phyloP scores from a whole-genome alignment of 2,888 invertebrate genomes.

The Pollenia labialis region DNA sequence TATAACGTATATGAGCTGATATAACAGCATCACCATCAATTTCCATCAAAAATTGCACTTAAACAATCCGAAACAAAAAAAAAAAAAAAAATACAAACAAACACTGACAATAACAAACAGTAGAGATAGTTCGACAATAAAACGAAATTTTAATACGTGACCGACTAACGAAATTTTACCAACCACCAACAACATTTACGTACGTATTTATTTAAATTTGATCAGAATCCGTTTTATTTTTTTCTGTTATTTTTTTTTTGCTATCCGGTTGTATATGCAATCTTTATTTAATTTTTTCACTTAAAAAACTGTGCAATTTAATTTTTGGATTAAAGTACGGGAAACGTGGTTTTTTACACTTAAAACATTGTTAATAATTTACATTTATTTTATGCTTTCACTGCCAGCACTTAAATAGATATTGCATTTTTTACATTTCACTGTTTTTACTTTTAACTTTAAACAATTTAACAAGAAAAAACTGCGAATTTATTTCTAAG shows the following conservation, averaged over 20 bases:
- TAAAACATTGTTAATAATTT: constrained; percentile 43
- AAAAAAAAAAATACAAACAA: not conserved
- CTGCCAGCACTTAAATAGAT: constrained; percentile 7
- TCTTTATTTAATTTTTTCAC: not conserved
- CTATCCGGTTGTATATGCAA: not conserved
- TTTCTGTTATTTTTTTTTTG: constrained; percentile 4
- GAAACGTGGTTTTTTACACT: constrained; percentile 15
- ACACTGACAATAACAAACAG: not conserved
- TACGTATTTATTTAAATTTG: constrained; percentile 30
- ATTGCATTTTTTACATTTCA: constrained; percentile 14
- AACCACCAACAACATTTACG: constrained; percentile 5
- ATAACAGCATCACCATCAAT: constrained; percentile 53
- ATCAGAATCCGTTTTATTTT: constrained; percentile 22
- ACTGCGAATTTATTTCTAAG: too few relatives aligned
- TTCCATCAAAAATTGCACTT: constrained; percentile 65
- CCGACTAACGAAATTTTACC: not conserved
- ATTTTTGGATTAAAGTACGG: constrained; percentile 9
- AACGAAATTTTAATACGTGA: constrained; percentile 7
- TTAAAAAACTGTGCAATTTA: constrained; percentile 23
- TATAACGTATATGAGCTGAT: constrained; percentile 41
- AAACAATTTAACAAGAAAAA: constrained; percentile 45
- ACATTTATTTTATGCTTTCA: constrained; percentile 33
- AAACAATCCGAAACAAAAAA: constrained; percentile 30
- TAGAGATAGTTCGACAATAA: not conserved
- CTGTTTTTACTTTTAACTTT: constrained; percentile 28